Evolutionary conservation across 2,888 invertebrate genomes (phyloP).

Genomic region (Tillus elongatus): DNA sequence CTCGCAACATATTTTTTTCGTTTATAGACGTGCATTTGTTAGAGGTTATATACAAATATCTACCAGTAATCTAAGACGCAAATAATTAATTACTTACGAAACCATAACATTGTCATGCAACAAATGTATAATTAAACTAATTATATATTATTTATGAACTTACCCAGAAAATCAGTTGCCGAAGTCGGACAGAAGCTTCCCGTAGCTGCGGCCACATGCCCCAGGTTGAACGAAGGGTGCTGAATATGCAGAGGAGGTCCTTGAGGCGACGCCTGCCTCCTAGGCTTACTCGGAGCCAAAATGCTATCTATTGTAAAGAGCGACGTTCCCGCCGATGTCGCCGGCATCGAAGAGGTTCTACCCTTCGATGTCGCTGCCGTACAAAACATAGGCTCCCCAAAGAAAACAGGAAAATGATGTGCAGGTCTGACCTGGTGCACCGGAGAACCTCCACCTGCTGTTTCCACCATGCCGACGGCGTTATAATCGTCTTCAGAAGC

Average conservation of each 20-base stretch:
- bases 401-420: conserved; percentile 30
- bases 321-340: conserved; percentile 48
- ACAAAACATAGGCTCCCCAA: conserved; percentile 40
- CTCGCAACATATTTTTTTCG: too few relatives aligned
- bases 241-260: conserved; percentile 45
- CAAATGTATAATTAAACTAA: too few relatives aligned
- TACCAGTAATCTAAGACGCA: too few relatives aligned
- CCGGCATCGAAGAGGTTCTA: conserved; percentile 27
- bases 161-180: conserved; percentile 76
- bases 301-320: conserved; percentile 83
- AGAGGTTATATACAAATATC: too few relatives aligned
- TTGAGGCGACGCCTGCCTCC: conserved; percentile 41
- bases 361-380: too few relatives aligned
- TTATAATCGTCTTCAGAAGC: conserved; percentile 31
- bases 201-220: conserved; percentile 53
- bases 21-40: too few relatives aligned
- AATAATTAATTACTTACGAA: too few relatives aligned
- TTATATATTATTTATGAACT: too few relatives aligned
- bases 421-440: too few relatives aligned
- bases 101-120: too few relatives aligned
- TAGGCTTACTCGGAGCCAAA: conserved; percentile 58
- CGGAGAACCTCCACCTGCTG: too few relatives aligned
- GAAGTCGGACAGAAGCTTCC: conserved; percentile 52
- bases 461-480: conserved; percentile 41
- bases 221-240: conserved; percentile 49